Conservation (phyloP, 2,113 vertebrate genomes). For the Percina caprodes region DNA sequence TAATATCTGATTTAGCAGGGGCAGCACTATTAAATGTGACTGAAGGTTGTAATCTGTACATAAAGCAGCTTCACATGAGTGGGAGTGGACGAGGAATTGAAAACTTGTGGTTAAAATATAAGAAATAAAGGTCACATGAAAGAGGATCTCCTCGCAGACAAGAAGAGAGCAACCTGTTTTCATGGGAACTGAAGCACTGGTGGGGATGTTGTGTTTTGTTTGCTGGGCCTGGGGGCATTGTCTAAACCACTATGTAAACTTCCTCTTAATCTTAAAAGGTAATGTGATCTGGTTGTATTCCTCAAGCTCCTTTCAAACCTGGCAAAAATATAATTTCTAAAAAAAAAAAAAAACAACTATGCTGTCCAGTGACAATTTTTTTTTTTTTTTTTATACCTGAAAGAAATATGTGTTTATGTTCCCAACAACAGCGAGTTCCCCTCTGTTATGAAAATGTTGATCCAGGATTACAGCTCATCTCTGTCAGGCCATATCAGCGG, state of each 20-base stretch:
- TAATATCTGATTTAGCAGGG: not conserved
- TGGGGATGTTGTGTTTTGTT: conserved; percentile 38
- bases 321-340: not conserved
- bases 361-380: no score
- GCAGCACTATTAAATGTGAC: not conserved
- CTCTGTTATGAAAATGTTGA: conserved; percentile 42
- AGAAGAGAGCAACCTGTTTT: conserved; percentile 46
- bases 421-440: not conserved
- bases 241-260: conserved; percentile 33
- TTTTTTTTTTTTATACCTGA: conserved; percentile 6
- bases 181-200: conserved; percentile 54
- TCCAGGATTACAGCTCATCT: conserved; percentile 52
- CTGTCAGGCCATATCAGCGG: not conserved
- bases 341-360: not conserved
- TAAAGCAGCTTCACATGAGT: conserved; percentile 14
- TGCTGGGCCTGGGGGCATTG: not conserved
- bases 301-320: not conserved
- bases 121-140: conserved; percentile 60
- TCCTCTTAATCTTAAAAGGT: conserved; percentile 21
- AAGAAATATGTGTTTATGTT: conserved; percentile 17
- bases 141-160: conserved; percentile 53
- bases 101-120: conserved; percentile 17
- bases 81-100: conserved; percentile 56
- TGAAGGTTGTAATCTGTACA: conserved; percentile 13
- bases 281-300: not conserved